Evolutionary conservation across 2,888 invertebrate species (phyloP).

Genomic region (Leptinotarsa tumamoca): DNA sequence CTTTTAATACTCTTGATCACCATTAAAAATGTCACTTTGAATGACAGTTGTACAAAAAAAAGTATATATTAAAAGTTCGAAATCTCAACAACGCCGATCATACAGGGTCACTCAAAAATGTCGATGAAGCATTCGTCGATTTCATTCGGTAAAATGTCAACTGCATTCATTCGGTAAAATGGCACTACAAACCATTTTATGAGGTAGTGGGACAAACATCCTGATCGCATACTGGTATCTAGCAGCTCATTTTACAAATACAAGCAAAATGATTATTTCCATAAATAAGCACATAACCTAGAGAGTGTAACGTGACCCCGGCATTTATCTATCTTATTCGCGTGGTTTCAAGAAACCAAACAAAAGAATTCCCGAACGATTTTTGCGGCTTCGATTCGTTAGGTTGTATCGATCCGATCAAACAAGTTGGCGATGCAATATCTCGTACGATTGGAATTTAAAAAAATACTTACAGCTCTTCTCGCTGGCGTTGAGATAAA

Average conservation of each 20-base stretch:
- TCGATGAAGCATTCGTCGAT: not conserved
- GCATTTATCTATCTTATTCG: not conserved
- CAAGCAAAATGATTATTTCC: not conserved
- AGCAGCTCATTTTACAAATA: not conserved
- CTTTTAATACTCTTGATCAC: too few species aligned
- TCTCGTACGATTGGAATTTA: not conserved
- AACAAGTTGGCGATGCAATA: not conserved
- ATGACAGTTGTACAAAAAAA: too few species aligned
- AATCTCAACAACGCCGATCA: too few species aligned
- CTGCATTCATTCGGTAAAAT: not conserved
- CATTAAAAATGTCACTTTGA: too few species aligned
- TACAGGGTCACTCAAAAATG: too few species aligned
- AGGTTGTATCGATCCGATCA: not conserved
- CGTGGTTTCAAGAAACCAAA: conserved; percentile 15
- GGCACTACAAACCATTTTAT: not conserved
- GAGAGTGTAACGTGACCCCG: not conserved
- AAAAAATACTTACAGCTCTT: conserved; percentile 91
- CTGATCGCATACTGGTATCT: not conserved
- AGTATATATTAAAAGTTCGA: too few species aligned
- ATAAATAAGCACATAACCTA: not conserved
- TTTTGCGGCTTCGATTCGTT: conserved; percentile 22
- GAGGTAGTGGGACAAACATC: not conserved
- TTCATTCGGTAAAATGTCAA: not conserved
- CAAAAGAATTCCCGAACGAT: conserved; percentile 2
- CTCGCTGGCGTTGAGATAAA: conserved; percentile 99